Percentiles rank a stretch among this genome's conserved stretches.
Evolutionary conservation across 2,888 invertebrate species (phyloP).

Genomic region (Euzophera pinguis): DNA sequence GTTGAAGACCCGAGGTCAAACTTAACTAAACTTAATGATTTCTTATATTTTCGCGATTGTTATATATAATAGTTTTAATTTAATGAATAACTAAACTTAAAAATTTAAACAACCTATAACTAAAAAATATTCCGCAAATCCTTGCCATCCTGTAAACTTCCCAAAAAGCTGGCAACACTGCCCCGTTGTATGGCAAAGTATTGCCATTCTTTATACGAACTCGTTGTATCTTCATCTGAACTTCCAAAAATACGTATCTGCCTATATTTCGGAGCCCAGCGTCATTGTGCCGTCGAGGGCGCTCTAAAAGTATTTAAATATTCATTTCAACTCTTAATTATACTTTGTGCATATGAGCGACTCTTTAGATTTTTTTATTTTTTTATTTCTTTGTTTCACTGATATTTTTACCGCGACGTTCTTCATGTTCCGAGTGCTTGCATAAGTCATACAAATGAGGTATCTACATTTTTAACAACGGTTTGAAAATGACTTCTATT

Average conservation of each 20-base stretch:
- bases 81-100: no score
- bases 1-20: no score
- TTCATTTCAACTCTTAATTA: constrained; percentile 77
- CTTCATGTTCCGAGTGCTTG: background rate
- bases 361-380: constrained; percentile 49
- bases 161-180: no score
- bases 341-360: constrained; percentile 69
- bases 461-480: background rate
- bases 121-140: no score
- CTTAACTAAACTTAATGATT: no score
- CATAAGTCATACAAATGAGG: constrained; percentile 5
- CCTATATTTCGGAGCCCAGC: constrained; percentile 60
- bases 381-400: constrained; percentile 10
- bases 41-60: no score
- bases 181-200: no score
- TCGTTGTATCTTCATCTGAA: constrained; percentile 43
- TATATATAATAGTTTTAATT: no score
- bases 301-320: constrained; percentile 72
- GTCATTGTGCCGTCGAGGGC: constrained; percentile 64
- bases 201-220: no score
- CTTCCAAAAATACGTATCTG: constrained; percentile 72
- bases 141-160: no score
- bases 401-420: constrained; percentile 5
- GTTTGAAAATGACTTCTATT: no score
- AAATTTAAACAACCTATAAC: no score